Evolutionary conservation across 1,140 invertebrate species (phyloP).

Genomic region (Atta texana): DNA sequence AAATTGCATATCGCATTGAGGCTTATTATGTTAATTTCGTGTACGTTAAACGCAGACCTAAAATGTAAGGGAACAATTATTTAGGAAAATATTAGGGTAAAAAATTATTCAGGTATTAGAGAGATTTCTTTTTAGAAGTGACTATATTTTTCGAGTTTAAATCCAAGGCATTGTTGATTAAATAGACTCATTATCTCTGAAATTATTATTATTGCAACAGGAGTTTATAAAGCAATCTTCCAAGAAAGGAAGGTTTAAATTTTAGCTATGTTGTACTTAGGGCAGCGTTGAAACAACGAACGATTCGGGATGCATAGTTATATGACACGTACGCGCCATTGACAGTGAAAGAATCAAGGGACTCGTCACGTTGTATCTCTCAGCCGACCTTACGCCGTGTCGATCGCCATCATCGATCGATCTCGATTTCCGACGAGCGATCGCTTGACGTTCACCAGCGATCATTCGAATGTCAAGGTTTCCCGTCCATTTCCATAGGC

Average conservation of each 20-base stretch:
- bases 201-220: not conserved
- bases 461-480: slow-evolving; percentile 76
- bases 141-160: not conserved
- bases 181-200: not conserved
- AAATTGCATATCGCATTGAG: not conserved
- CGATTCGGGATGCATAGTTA: not conserved
- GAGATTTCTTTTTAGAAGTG: not conserved
- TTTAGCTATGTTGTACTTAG: not conserved
- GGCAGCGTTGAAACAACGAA: not conserved
- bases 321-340: slow-evolving; percentile 16
- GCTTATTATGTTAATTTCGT: slow-evolving; percentile 34
- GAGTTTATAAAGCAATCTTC: not conserved
- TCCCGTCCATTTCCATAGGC: slow-evolving; percentile 68
- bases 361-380: slow-evolving; percentile 35
- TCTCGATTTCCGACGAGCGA: slow-evolving; percentile 65
- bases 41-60: not conserved
- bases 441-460: slow-evolving; percentile 11
- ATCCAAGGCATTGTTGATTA: not conserved
- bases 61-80: slow-evolving; percentile 2
- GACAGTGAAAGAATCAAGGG: slow-evolving; percentile 49
- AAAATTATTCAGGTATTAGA: not conserved
- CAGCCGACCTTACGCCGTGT: slow-evolving; percentile 23
- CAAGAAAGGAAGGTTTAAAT: not conserved
- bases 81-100: slow-evolving; percentile 2
- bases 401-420: slow-evolving; percentile 35